Evolutionary conservation across 2,113 vertebrate species (phyloP).

Genomic region (Colistium nudipinnis): DNA sequence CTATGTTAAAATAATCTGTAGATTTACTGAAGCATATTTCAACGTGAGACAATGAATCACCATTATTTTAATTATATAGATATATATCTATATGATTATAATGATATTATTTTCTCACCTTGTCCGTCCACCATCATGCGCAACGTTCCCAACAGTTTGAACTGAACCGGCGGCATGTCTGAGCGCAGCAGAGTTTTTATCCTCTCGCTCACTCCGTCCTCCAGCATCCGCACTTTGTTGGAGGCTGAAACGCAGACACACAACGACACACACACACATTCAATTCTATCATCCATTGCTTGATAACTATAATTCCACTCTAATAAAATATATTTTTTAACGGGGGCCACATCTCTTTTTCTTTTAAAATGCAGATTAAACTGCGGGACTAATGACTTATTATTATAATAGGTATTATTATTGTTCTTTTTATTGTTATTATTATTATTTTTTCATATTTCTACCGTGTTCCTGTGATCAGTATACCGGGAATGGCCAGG

Average conservation of each 20-base stretch:
- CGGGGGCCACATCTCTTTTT: not conserved
- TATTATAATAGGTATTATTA: no score
- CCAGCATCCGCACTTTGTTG: slow-evolving; percentile 87
- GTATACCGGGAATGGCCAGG: slow-evolving; percentile 87
- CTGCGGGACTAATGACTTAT: no score
- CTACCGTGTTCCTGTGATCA: not conserved
- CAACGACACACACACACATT: not conserved
- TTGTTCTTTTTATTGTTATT: no score
- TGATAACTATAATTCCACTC: not conserved
- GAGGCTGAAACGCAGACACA: slow-evolving; percentile 67
- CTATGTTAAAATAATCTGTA: no score
- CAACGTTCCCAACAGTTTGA: slow-evolving; percentile 87
- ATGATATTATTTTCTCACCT: no score
- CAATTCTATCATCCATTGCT: not conserved
- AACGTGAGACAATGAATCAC: no score
- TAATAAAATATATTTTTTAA: not conserved
- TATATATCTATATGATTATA: no score
- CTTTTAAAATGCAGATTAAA: no score
- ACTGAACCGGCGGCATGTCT: slow-evolving; percentile 88
- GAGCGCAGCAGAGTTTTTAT: slow-evolving; percentile 85
- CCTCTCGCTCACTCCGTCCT: slow-evolving; percentile 81
- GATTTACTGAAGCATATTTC: no score
- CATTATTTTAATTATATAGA: no score
- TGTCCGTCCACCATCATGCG: slow-evolving; percentile 89
- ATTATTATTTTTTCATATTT: no score